These are phyloP conservation scores for Liodrosophila aerea DNA, from an alignment of 2,888 invertebrate genomes.

Conservation along the genomic window DNA sequence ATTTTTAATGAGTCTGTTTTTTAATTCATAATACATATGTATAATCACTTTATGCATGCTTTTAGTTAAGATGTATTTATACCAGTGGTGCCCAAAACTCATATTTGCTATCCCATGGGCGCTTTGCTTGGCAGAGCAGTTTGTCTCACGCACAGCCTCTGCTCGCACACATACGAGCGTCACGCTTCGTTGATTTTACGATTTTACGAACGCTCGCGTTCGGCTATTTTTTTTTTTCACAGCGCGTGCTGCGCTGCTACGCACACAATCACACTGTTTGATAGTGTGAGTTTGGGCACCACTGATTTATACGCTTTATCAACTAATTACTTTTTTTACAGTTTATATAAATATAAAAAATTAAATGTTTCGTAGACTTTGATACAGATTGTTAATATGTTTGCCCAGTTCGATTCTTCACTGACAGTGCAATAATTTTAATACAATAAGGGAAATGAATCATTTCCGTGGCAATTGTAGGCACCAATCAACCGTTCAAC, in stretches of 20 bases:
- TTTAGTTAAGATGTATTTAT: slow-evolving; percentile 53
- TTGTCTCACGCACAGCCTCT: too few species aligned
- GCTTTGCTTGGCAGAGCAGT: too few species aligned
- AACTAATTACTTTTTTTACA: slow-evolving; percentile 67
- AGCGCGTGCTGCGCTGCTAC: too few species aligned
- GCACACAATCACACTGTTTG: too few species aligned
- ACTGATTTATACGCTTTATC: slow-evolving; percentile 58
- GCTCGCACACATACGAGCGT: too few species aligned
- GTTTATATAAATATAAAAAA: slow-evolving; percentile 74
- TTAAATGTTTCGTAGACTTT: slow-evolving; percentile 63
- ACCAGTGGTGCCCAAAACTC: too few species aligned
- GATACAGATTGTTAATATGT: slow-evolving; percentile 60
- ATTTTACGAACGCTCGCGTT: too few species aligned
- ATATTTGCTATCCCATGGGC: too few species aligned
- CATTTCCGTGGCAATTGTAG: slow-evolving; percentile 20
- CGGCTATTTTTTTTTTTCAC: too few species aligned
- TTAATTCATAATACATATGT: slow-evolving; percentile 62
- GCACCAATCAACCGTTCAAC: slow-evolving; percentile 13
- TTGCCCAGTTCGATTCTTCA: slow-evolving; percentile 1
- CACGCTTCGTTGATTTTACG: too few species aligned
- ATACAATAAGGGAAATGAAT: slow-evolving; percentile 60
- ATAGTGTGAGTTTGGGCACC: too few species aligned
- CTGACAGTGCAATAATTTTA: slow-evolving; percentile 54
- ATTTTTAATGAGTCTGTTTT: slow-evolving; percentile 67
- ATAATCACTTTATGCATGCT: slow-evolving; percentile 77